Evolutionary conservation across 2,888 invertebrate genomes (phyloP), one percentile per base, ranked within the genome.

Genomic region (Tenthredo notha): DNA sequence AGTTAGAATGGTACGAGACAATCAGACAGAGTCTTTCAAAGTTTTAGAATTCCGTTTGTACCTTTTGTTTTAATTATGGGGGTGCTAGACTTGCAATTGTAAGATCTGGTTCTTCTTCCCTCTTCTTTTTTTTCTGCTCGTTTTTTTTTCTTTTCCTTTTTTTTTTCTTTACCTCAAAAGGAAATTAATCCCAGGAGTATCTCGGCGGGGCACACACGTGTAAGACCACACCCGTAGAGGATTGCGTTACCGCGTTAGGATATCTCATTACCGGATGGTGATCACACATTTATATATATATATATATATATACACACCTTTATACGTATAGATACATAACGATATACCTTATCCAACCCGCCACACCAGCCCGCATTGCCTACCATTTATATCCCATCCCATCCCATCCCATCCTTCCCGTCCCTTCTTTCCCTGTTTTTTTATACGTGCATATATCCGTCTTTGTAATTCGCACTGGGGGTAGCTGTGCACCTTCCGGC

Each of bases 251-350:
- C 91, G 90, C 25, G 40, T 83, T 47, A 61, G 43, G 50, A 83
- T 92, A 91, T 92, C 92, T 92, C 91, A 92, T 92, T 92, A 92
- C 92, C 89, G 87, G 89, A 83, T 83, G 67, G 67, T 43, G 43
- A 47, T 83, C 29, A 15, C 37, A 37, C 37, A 37, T 37, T 37
- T 37, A 37, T 37, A 37, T 37, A 37, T 37, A 37, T 7, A 7
- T 7, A 7, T 83, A 47, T 75, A 74, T 47, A 74, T 74, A 74
- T 33, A 33, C 5, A 4, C 67, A 47, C 47, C 43, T 47, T 47
- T 47, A 43, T 74, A 40, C 21, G 25, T 25, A 75, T 10, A 47
- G 47, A 75, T 37, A 75, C 47, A 75, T 43, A 43, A 75, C 75
- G 75, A 75, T 75, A 43, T 29, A 25, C 43, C 25, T 33, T 47